Evolutionary conservation across 2,888 invertebrate genomes (phyloP), one percentile per base, ranked within the genome.

Genomic region (Amaurobius ferox): DNA sequence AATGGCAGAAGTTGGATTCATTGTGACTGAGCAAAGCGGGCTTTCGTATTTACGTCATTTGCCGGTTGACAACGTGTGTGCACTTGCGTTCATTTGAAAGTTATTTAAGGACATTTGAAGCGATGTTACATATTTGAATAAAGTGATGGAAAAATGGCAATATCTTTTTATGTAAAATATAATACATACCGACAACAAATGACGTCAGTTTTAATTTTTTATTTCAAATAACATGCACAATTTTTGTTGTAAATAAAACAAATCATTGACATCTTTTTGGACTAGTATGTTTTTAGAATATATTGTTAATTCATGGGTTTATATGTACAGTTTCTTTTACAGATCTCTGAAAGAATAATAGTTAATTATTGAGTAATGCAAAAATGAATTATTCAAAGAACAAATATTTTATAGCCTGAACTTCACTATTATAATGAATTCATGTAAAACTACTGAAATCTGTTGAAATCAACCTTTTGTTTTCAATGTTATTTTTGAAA

Each of bases 221-320:
- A 72, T 79, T 86, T 79, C 74, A 74, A 79, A 79, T 73, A 70
- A 79, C 72, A 44, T 86, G 86, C 86, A 86, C 86, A 86, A 79
- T 86, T 86, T 86, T 79, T 86, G 86, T 86, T 86, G 86, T 86
- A 86, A 86, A 86, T 86, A 86, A 85, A 86, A 79, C 76, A 86
- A 76, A 74, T 76, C 74, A 86, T 79, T 70, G 73, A 79, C 74
- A 66, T 79, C 29, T 55, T 55, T 35, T 55, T 55, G 19, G 55
- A 23, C 55, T 55, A 23, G 55, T 23, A 55, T 55, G 55, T 55
- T 55, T 55, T 23, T 55, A 55, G 55, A 23, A 55, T 19, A 23
- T 3, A 55, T 55, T 55, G 23, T 55, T 55, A 55, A 55, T 23
- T 55, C 23, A 55, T 44, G 44, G 16, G 2, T 55, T 23, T 55